phyloP scores from a whole-genome alignment of 1,140 invertebrate species.

The Gryllus bimaculatus region DNA sequence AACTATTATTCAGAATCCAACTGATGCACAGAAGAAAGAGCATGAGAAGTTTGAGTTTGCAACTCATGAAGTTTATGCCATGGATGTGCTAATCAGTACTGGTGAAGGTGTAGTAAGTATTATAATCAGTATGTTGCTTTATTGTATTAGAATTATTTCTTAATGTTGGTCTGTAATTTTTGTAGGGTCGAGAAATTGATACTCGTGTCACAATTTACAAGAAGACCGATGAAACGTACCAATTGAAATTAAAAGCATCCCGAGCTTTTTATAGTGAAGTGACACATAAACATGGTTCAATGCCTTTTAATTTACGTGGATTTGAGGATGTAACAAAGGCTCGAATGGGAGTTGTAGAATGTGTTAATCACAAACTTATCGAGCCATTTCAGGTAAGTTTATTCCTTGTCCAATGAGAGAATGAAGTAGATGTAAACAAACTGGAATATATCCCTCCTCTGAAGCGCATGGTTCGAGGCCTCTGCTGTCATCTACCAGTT shows the following conservation, averaged over 20 bases:
- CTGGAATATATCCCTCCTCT: too few relatives aligned
- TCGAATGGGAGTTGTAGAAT: conserved; percentile 94
- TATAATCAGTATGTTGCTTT: neutral
- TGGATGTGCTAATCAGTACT: conserved; percentile 93
- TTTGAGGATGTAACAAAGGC: conserved; percentile 97
- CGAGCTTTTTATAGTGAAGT: conserved; percentile 91
- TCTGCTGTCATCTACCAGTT: too few relatives aligned
- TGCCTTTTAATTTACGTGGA: conserved; percentile 83
- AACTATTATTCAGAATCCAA: conserved; percentile 97
- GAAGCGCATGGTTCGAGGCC: too few relatives aligned
- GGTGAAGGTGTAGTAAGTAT: conserved; percentile 69
- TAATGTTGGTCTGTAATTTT: conserved; percentile 19
- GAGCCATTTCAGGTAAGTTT: conserved; percentile 82
- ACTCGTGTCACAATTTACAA: conserved; percentile 95
- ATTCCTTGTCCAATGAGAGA: too few relatives aligned
- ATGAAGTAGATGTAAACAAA: too few relatives aligned
- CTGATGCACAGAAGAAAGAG: conserved; percentile 93
- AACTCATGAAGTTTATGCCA: conserved; percentile 94
- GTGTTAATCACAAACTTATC: conserved; percentile 94
- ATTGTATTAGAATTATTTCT: neutral
- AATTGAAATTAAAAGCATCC: conserved; percentile 93
- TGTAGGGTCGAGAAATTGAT: conserved; percentile 76
- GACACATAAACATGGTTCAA: conserved; percentile 85
- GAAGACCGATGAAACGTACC: conserved; percentile 95
- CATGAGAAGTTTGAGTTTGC: conserved; percentile 96